Conservation (phyloP, 1,140 invertebrate species). For the Augochlora pura region DNA sequence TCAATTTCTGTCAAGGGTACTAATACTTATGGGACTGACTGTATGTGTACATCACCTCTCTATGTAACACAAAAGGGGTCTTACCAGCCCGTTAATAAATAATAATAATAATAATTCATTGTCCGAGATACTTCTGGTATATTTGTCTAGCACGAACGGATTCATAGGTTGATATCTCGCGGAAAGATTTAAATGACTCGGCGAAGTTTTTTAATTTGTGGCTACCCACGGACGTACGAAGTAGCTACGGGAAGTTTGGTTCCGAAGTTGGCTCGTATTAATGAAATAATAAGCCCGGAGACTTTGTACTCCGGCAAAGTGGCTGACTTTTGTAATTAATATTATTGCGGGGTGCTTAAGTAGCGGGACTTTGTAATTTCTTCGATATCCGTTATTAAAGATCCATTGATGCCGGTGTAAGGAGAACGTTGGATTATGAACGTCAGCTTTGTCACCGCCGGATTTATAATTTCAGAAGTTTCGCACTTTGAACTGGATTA, state of each 20-base stretch:
- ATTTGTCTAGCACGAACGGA: too few relatives aligned
- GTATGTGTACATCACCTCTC: too few relatives aligned
- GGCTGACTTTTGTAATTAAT: conserved; percentile 35
- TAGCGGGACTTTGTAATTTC: conserved; percentile 26
- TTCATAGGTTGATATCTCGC: conserved; percentile 11
- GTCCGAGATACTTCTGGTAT: too few relatives aligned
- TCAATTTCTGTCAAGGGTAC: too few relatives aligned
- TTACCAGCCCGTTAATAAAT: too few relatives aligned
- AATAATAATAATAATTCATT: too few relatives aligned
- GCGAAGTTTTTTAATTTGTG: conserved; percentile 45
- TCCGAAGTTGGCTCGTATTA: conserved; percentile 27
- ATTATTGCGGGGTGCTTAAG: conserved; percentile 25
- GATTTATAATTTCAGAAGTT: too few relatives aligned
- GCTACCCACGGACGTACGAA: conserved; percentile 1
- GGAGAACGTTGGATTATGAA: too few relatives aligned
- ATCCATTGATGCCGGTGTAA: background rate
- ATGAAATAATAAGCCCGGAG: conserved; percentile 42
- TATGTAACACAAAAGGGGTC: too few relatives aligned
- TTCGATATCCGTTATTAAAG: conserved; percentile 26
- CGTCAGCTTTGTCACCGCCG: too few relatives aligned
- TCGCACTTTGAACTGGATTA: too few relatives aligned
- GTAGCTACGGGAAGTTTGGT: background rate
- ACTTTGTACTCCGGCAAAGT: background rate
- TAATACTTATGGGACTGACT: too few relatives aligned
- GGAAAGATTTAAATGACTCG: background rate